Base-by-base conservation (phyloP, 2,797 vertebrate species). In the Scolopax rusticola region DNA sequence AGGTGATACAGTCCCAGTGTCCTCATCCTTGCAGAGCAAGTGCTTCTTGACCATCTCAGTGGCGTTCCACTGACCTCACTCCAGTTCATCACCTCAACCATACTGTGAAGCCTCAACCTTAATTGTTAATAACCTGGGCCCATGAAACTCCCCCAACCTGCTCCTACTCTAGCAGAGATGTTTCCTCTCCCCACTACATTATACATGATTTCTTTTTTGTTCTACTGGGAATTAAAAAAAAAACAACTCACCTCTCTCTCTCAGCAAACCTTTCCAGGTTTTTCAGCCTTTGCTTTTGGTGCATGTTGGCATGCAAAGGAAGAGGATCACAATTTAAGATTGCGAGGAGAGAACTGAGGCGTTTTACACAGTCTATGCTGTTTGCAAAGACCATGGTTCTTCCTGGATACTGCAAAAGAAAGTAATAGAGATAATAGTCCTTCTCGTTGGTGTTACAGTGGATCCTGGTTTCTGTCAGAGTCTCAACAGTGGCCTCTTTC, bases 321-420 rank as follows among this genome's bases (percentile, higher is more conserved):
- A 99, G 97, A 0, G 99, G 99, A 71, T 97, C 97, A 24, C 98
- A 97, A 74, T 99, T 99, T 94, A 99, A 84, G 94, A 99, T 99
- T 32, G 98, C 98, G 92, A 99, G 98, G 84, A 99, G 98, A 32
- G 99, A 98, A 60, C 96, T 99, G 45, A 99, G 99, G 69, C 99
- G 98, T 96, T 99, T 99, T 97, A 99, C 99, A 91, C 99, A 99
- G 93, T 99, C 99, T 90, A 99, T 99, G 83, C 99, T 99, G 98
- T 99, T 99, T 89, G 99, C 99, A 77, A 99, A 99, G 95, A 99
- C 99, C 98, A 99, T 99, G 92, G 98, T 99, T 93, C 99, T 99
- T 30, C 99, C 99, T 1, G 99, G 99, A 89, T 99, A 98, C 97
- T 99, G 99, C 59, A 99, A 98, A 93, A 99, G 96, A 95, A 99